Base-by-base conservation (phyloP, 2,113 vertebrate species). In the Sciurus niger region DNA sequence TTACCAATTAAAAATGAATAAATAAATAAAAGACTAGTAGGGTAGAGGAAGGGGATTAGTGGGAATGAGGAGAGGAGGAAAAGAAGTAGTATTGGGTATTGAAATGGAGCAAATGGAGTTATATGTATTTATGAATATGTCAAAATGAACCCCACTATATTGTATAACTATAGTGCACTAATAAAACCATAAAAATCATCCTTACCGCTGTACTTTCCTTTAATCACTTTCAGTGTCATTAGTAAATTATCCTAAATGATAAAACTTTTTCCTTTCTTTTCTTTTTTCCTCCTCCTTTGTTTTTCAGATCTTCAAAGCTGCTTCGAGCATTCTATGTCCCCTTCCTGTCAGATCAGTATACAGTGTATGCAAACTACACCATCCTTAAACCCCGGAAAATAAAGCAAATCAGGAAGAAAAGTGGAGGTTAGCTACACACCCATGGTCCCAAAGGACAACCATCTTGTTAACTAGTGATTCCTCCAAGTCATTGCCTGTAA, bases 261-360 rank as follows among this genome's bases (percentile, higher is more conserved):
- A 58, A 67, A 25, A 90, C 95, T 74, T 28, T 77, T 16, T 16
- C 16, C 84, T 55, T 2, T 25, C 18, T 34, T 13, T 87, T 53
- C 2, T 34, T 13, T 34, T 12, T 18, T 18, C 17, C 55, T 80
- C 8, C 55, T 46, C n/a, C 48, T 58, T 86, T 96, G 7, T 96
- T 93, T 58, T 95, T 30, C 98, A 99, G 99, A 97, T 99, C 99
- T 70, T 99, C 99, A 0, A 98, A 97, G 97, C 96, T 99, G 68
- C 98, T 99, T 74, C 98, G 99, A 82, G 99, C 99, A 0, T 99
- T 99, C 98, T 99, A 99, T 84, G 0, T 99, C 79, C 99, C 99
- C 0, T 97, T 99, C 78, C 97, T 99, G 72, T 99, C 99, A 0
- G 99, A 99, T 53, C 98, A 97, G 68, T 98, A 99, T 93, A 99